A percentile compares a stretch with the other conserved stretches of the same genome.
phyloP scores from a whole-genome alignment of 2,888 invertebrate genomes.

The Mylabris sibirica region DNA sequence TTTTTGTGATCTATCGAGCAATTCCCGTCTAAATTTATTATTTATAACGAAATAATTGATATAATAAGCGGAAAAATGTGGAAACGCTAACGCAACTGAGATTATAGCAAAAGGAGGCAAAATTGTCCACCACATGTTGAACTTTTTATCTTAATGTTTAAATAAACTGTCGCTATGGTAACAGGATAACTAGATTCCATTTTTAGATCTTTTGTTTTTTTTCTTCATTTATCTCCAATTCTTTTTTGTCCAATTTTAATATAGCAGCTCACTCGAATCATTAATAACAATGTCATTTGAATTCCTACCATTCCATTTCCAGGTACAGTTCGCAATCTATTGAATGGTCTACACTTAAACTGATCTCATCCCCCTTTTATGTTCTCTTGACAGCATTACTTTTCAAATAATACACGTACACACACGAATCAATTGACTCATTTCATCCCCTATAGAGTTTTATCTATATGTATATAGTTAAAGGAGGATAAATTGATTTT shows the following conservation, averaged over 20 bases:
- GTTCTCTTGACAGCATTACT: not conserved
- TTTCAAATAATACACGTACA: not conserved
- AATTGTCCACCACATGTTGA: not conserved
- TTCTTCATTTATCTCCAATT: not conserved
- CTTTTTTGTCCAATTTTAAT: not conserved
- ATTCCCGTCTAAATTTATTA: not conserved
- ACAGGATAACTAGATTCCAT: not conserved
- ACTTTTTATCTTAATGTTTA: not conserved
- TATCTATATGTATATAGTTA: not conserved
- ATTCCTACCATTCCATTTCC: conserved; percentile 4
- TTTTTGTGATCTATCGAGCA: not conserved
- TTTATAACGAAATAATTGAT: not conserved
- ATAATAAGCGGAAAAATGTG: not conserved
- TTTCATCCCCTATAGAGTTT: not conserved
- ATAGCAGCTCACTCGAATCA: not conserved
- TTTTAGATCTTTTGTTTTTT: not conserved
- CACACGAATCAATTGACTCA: not conserved
- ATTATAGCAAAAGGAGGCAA: not conserved
- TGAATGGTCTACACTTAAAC: not conserved
- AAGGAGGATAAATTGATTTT: not conserved
- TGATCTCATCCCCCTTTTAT: not conserved
- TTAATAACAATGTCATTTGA: conserved; percentile 12
- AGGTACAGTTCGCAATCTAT: not conserved
- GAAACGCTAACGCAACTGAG: not conserved
- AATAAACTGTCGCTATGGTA: not conserved